Percentiles rank a stretch among this genome's conserved stretches.
phyloP scores from a whole-genome alignment of 2,797 vertebrate species.

The Pangasius larnaudii region DNA sequence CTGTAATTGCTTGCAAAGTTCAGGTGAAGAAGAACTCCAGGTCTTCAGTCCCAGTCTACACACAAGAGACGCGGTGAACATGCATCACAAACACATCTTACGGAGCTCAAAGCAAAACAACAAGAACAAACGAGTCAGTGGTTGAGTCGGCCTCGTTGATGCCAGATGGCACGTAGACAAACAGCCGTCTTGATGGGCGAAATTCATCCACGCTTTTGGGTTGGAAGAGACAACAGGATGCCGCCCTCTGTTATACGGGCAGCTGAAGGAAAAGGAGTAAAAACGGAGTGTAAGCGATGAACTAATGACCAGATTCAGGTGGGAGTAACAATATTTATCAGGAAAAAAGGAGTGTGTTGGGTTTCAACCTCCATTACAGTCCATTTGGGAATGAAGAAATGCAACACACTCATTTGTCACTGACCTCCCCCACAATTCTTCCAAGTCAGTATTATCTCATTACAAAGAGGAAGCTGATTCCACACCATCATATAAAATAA shows the following conservation, averaged over 20 bases:
- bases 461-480: constrained; percentile 45
- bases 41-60: constrained; percentile 68
- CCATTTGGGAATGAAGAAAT: constrained; percentile 54
- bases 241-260: constrained; percentile 78
- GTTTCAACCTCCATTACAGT: constrained; percentile 47
- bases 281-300: constrained; percentile 78
- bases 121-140: constrained; percentile 64
- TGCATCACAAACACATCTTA: constrained; percentile 76
- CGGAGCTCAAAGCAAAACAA: constrained; percentile 61
- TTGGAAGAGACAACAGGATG: constrained; percentile 69
- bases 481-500: constrained; percentile 44
- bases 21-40: constrained; percentile 57
- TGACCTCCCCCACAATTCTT: constrained; percentile 50
- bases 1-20: constrained; percentile 66
- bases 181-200: constrained; percentile 74
- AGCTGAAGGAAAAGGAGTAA: constrained; percentile 79
- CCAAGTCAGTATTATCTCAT: constrained; percentile 45
- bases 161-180: constrained; percentile 61
- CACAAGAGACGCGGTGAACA: constrained; percentile 80
- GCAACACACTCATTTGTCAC: constrained; percentile 50
- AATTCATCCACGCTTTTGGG: constrained; percentile 77
- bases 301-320: constrained; percentile 68
- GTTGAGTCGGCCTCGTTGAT: constrained; percentile 62
- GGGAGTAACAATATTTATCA: constrained; percentile 62
- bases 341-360: constrained; percentile 48